A percentile compares a stretch with the other conserved stretches of the same genome.
phyloP scores from a whole-genome alignment of 2,888 invertebrate genomes.

The Argyra leucocephala region DNA sequence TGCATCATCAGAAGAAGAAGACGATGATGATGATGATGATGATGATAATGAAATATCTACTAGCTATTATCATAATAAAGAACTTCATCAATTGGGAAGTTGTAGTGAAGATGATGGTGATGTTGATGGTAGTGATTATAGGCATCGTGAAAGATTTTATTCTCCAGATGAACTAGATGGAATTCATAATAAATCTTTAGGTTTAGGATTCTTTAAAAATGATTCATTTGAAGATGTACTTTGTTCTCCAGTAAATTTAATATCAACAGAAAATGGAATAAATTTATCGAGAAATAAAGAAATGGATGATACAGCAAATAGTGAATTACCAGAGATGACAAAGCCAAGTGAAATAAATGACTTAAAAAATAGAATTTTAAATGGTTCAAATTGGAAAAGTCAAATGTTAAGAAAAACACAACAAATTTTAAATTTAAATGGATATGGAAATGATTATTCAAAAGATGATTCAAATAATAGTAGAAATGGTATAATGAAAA shows the following conservation, averaged over 20 bases:
- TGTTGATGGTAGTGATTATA: background rate
- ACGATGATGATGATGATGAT: constrained; percentile 25
- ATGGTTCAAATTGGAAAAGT: constrained; percentile 25
- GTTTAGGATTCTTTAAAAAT: constrained; percentile 27
- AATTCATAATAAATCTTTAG: background rate
- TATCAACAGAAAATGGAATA: constrained; percentile 18
- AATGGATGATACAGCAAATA: constrained; percentile 19
- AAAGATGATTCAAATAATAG: background rate
- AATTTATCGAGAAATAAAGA: constrained; percentile 23
- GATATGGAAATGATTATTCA: background rate
- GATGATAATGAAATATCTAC: constrained; percentile 25
- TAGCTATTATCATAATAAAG: constrained; percentile 18
- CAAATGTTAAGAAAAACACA: constrained; percentile 21
- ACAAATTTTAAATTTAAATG: constrained; percentile 15
- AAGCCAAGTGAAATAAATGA: constrained; percentile 25
- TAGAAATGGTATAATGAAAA: constrained; percentile 23
- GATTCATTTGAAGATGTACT: constrained; percentile 25
- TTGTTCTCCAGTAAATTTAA: constrained; percentile 22
- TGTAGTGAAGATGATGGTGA: background rate
- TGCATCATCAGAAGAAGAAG: constrained; percentile 23
- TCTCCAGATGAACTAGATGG: background rate
- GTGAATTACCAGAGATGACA: constrained; percentile 27
- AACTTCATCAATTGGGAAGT: background rate
- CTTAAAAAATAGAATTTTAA: constrained; percentile 24
- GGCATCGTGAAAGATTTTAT: background rate